Evolutionary conservation across 2,888 invertebrate genomes (phyloP), one percentile per base, ranked within the genome.

Genomic region (Sympetrum striolatum): DNA sequence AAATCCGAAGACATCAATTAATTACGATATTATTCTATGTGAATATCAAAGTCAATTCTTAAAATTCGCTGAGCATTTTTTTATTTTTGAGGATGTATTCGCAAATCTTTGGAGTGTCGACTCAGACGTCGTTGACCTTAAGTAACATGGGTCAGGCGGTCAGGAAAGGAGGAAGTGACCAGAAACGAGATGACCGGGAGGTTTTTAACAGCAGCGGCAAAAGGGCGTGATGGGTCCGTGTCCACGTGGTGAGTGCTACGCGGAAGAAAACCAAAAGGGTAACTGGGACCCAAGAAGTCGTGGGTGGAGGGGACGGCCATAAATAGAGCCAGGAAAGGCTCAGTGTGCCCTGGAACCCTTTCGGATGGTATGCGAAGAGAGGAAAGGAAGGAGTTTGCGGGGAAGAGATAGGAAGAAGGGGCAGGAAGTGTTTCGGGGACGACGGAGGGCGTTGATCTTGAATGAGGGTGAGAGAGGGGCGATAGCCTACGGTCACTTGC

Each of bases 351-450:
- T 35, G 31, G 35, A 82, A 82, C 82, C 82, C 82, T 82, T 82
- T 82, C 31, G 82, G 82, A 35, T 25, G 58, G 82, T 22, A 35
- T 35, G 58, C 22, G 90, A 25, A 80, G 79, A 82, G 82, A 90
- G 22, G 60, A 31, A 90, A 53, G 48, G 60, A 80, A 35, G 81
- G 80, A 18, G 82, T 60, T 64, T 90, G 91, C 91, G 82, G 90
- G 91, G 92, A 92, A n/a, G n/a, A n/a, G n/a, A n/a, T n/a, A 92
- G 92, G 92, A 92, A 92, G 92, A 92, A 92, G 92, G 91, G 91
- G 91, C 79, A 37, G 90, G 35, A 44, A 58, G 82, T 82, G 82
- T 82, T 82, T 82, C 82, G 82, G 82, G 82, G 82, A 58, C 82
- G 82, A 53, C 58, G 82, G 82, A 82, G 82, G 82, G 35, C 82